phyloP scores from a whole-genome alignment of 2,888 invertebrate species.

The Homarus gammarus region DNA sequence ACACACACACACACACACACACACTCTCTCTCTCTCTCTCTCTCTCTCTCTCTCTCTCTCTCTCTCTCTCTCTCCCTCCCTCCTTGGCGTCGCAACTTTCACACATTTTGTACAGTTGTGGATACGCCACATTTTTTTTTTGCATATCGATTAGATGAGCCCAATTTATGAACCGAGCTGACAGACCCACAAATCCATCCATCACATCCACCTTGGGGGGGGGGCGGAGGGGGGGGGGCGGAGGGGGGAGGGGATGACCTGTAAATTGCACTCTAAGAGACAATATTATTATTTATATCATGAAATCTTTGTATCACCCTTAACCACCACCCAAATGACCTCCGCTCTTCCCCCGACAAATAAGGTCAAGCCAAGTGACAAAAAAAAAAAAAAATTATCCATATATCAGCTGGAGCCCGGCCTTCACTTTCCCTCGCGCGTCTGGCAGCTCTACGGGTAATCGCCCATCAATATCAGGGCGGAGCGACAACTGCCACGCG shows the following conservation, averaged over 20 bases:
- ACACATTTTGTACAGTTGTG: too few relatives aligned
- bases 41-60: neutral
- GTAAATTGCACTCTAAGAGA: too few relatives aligned
- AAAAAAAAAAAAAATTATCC: neutral
- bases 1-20: too few relatives aligned
- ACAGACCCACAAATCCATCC: too few relatives aligned
- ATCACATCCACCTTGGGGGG: too few relatives aligned
- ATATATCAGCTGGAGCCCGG: neutral
- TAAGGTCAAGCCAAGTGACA: neutral
- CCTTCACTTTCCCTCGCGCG: neutral
- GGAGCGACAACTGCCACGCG: constrained; percentile 21
- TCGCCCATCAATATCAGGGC: constrained; percentile 25
- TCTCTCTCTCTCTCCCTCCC: neutral
- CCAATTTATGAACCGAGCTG: too few relatives aligned
- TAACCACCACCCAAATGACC: neutral
- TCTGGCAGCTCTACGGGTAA: neutral
- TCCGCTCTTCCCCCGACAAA: neutral
- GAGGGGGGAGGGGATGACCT: too few relatives aligned
- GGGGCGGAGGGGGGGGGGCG: too few relatives aligned
- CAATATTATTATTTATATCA: too few relatives aligned
- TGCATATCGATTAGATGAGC: too few relatives aligned
- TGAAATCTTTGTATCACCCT: neutral
- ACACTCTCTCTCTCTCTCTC: neutral
- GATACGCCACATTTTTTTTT: too few relatives aligned
- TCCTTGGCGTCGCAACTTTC: too few relatives aligned